Evolutionary conservation across 2,113 vertebrate genomes (phyloP), one percentile per base, ranked within the genome.

Genomic region (Melanerpes aurifrons): DNA sequence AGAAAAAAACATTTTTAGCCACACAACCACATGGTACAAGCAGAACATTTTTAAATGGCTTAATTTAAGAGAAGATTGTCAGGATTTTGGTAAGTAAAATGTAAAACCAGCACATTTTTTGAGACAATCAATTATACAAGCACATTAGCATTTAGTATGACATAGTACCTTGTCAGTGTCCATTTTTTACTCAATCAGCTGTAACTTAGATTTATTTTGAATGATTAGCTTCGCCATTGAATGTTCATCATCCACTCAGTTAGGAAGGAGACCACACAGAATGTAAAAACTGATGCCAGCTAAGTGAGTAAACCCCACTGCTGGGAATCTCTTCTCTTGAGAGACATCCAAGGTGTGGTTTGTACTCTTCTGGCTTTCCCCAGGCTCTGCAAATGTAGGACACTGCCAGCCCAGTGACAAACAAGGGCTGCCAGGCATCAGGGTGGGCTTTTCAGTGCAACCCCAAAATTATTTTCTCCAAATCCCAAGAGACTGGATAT

Each of bases 211-310:
- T 96, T 97, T 95, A 91, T 96, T 97, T 96, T 95, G 82, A 79
- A 81, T 92, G 89, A 94, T 92, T 96, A 92, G 80, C 75, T 96
- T 95, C 96, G 78, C 89, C 86, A 92, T 91, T 91, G 94, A 93
- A 81, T 74, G 58, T 93, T 88, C 94, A 82, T 97, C 92, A 83
- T 95, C 94, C 21, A n/a, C 90, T 95, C 88, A 78, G 90, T 80
- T 94, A 95, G 94, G 76, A 95, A 96, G 86, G 90, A 97, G 94
- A 96, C 96, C 87, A 63, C 85, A 87, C 26, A 82, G 93, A 93
- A 93, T 71, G 71, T 74, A 93, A 94, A 97, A 98, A 97, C 98
- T 97, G 94, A 95, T 97, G 95, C 93, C 96, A 97, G 81, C 95
- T 94, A 95, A 95, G 64, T 85, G 79, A 96, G 84, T 96, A 96